Base-by-base conservation (phyloP, 2,113 vertebrate genomes). In the Labrus mixtus region DNA sequence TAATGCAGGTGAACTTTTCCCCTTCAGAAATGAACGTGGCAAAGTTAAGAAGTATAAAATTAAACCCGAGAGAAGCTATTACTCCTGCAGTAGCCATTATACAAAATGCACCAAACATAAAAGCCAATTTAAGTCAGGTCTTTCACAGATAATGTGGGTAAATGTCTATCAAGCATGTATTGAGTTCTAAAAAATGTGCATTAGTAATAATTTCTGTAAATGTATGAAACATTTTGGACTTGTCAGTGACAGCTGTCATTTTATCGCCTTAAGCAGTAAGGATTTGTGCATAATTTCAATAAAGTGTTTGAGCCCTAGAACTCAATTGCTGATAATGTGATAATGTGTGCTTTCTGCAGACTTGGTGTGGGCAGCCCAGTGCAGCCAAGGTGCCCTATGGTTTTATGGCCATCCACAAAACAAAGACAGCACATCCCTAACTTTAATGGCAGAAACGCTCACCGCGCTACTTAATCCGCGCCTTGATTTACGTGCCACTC, bases 401-500 rank as follows among this genome's bases (percentile, higher is more conserved):
- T 88, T 89, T 89, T 78, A 91, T 2, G 8, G 85, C 41, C 4
- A 1, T 75, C 74, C 76, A 73, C 73, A 62, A 81, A 81, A 81
- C 82, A 78, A 84, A 89, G 83, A 61, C 83, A 15, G 82, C 73
- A 69, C 73, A 51, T 80, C 55, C 57, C 67, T 43, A 41, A 73
- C 54, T 70, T 74, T 79, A 80, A 87, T 59, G 48, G 72, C 72
- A 53, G 62, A 36, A 77, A 68, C 11, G 19, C 56, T 81, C 69
- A 10, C 69, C 0, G 8, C n/a, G 25, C 76, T 43, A 15, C 79
- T 85, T 74, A 76, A 77, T 84, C 79, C 61, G 60, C 66, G 11
- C 39, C 16, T 25, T 92, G 85, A 89, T 91, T 90, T 86, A 88
- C 75, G 41, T 17, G 58, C 48, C 45, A 76, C 82, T 91, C 81